Evolutionary conservation across 2,797 vertebrate species (phyloP).

Genomic region (Clarias fuscus): DNA sequence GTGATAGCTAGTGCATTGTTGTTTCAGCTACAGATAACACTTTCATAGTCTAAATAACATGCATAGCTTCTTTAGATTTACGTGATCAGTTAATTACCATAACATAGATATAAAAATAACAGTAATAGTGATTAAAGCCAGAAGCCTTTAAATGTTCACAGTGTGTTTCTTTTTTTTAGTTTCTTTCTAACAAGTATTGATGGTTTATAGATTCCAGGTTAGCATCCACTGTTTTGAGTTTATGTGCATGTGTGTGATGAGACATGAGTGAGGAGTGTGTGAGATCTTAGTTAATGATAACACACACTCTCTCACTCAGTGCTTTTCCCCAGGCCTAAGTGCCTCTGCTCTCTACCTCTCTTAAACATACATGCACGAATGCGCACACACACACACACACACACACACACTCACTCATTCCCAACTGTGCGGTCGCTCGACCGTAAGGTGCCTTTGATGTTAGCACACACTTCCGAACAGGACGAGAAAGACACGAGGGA

Average conservation of each 20-base stretch:
- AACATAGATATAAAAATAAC: no score
- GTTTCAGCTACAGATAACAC: no score
- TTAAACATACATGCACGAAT: not conserved
- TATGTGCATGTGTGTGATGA: not conserved
- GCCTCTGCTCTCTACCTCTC: constrained; percentile 32
- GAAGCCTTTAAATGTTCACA: no score
- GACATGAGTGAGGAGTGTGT: constrained; percentile 20
- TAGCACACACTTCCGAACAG: constrained; percentile 3
- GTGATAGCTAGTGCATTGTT: no score
- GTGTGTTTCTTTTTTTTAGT: no score
- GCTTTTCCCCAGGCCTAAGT: constrained; percentile 33
- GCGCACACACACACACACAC: constrained; percentile 26
- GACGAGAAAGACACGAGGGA: not conserved
- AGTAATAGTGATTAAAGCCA: no score
- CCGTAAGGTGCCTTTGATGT: constrained; percentile 41
- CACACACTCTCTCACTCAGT: constrained; percentile 28
- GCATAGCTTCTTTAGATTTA: no score
- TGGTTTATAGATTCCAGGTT: not conserved
- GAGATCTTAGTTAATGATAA: constrained; percentile 65
- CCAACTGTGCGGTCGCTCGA: not conserved
- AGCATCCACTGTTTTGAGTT: not conserved
- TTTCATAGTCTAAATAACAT: no score
- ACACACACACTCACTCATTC: constrained; percentile 52
- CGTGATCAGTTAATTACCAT: no score
- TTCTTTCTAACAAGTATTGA: not conserved